These are phyloP conservation scores for Limenitis camilla DNA, from an alignment of 2,888 invertebrate genomes.

Conservation along the genomic window DNA sequence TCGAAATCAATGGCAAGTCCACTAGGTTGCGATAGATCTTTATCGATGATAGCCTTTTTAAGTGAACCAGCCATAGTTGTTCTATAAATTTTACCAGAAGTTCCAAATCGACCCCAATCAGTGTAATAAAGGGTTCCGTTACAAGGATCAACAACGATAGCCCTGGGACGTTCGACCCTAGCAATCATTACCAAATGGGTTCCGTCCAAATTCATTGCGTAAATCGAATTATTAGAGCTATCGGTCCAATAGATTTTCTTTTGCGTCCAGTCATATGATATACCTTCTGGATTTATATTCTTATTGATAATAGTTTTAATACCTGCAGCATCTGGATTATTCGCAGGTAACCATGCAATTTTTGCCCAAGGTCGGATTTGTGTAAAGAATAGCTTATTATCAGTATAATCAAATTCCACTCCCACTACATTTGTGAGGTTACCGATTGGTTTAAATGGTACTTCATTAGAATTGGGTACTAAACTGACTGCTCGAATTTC, in stretches of 20 bases:
- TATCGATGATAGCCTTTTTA: conserved; percentile 89
- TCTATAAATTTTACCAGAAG: conserved; percentile 93
- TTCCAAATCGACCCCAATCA: conserved; percentile 96
- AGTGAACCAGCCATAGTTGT: conserved; percentile 97
- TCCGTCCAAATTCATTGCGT: conserved; percentile 94
- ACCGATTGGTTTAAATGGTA: conserved; percentile 89
- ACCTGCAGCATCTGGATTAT: conserved; percentile 76
- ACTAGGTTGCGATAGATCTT: conserved; percentile 94
- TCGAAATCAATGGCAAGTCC: conserved; percentile 97
- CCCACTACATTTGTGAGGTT: conserved; percentile 95
- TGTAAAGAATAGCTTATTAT: conserved; percentile 91
- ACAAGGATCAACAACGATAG: conserved; percentile 97
- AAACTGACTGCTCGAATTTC: conserved; percentile 94
- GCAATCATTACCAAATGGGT: conserved; percentile 92
- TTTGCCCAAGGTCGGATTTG: conserved; percentile 94
- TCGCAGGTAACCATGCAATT: conserved; percentile 86
- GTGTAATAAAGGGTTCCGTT: conserved; percentile 96
- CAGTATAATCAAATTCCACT: conserved; percentile 94
- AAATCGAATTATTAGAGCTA: conserved; percentile 93
- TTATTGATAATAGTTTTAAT: conserved; percentile 82
- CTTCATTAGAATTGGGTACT: conserved; percentile 85
- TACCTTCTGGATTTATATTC: conserved; percentile 93
- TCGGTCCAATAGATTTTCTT: conserved; percentile 99
- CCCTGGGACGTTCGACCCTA: conserved; percentile 92
- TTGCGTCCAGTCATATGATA: conserved; percentile 98